phyloP scores from a whole-genome alignment of 37 sponge, comb jelly and placozoan species.

The Cliona cf. orientalis region DNA sequence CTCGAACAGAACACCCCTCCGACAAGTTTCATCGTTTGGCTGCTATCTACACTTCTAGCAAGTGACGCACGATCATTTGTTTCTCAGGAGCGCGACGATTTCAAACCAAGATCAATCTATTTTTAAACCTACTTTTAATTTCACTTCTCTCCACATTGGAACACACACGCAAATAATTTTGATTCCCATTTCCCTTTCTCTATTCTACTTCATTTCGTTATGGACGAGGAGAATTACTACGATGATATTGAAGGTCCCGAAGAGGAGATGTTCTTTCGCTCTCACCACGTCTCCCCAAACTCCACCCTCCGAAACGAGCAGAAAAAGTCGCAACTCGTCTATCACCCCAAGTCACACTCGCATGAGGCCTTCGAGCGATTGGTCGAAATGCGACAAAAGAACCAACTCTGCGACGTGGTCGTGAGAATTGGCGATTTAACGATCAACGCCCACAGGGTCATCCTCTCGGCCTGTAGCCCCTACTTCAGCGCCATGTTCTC shows the following conservation, averaged over 20 bases:
- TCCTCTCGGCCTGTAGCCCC: constrained; percentile 87
- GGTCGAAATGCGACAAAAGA: constrained; percentile 34
- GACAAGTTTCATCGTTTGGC: too few relatives aligned
- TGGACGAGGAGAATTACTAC: constrained; percentile 38
- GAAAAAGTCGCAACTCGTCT: constrained; percentile 12
- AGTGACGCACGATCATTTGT: too few relatives aligned
- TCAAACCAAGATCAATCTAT: too few relatives aligned
- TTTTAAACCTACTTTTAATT: too few relatives aligned
- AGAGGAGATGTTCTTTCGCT: constrained; percentile 32
- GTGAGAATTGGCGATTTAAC: constrained; percentile 62
- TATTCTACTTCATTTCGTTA: background rate
- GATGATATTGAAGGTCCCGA: constrained; percentile 54
- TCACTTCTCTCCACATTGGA: too few relatives aligned
- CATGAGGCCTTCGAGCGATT: constrained; percentile 18
- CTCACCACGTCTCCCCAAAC: background rate
- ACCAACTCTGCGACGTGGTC: constrained; percentile 87
- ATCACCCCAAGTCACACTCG: constrained; percentile 50
- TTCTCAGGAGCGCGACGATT: too few relatives aligned
- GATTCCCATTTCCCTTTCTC: too few relatives aligned
- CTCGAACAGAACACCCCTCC: too few relatives aligned
- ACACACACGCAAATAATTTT: too few relatives aligned
- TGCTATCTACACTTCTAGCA: too few relatives aligned
- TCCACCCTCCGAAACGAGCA: background rate
- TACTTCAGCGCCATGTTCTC: constrained; percentile 97
- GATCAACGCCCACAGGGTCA: constrained; percentile 74